Conservation (phyloP, 2,113 vertebrate genomes). For the Procavia capensis region DNA sequence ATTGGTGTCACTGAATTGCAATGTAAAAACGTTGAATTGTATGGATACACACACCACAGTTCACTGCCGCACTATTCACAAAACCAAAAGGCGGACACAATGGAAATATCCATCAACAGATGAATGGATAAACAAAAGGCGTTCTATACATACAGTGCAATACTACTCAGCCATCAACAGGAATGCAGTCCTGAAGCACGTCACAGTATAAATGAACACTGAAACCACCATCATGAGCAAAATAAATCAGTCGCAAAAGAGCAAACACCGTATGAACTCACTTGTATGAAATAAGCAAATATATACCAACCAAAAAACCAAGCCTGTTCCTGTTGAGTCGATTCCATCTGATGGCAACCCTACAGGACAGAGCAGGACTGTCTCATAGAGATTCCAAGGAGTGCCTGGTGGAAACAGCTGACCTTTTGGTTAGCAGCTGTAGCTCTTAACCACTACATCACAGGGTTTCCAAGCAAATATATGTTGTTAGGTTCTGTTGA, state of each 20-base stretch:
- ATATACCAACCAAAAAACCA: not conserved
- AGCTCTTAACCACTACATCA: too few relatives aligned
- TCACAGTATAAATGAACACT: not conserved
- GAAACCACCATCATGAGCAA: not conserved
- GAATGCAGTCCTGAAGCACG: not conserved
- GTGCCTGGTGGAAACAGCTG: too few relatives aligned
- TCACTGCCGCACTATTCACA: not conserved
- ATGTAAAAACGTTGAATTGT: not conserved
- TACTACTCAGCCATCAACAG: not conserved
- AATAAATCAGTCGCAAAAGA: not conserved
- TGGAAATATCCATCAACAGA: too few relatives aligned
- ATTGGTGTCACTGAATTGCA: not conserved
- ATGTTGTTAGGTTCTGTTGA: too few relatives aligned
- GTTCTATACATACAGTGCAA: not conserved
- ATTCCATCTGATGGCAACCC: too few relatives aligned
- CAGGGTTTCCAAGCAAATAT: not conserved
- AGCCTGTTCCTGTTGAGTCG: too few relatives aligned
- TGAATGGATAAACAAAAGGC: too few relatives aligned
- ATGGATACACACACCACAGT: too few relatives aligned
- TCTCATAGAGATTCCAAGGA: too few relatives aligned
- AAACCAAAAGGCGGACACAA: not conserved
- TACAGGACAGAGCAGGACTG: too few relatives aligned
- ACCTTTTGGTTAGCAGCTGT: too few relatives aligned
- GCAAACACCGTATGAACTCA: not conserved
- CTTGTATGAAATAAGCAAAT: not conserved